phyloP scores from a whole-genome alignment of 2,888 invertebrate genomes.

The Horisme vitalbata region DNA sequence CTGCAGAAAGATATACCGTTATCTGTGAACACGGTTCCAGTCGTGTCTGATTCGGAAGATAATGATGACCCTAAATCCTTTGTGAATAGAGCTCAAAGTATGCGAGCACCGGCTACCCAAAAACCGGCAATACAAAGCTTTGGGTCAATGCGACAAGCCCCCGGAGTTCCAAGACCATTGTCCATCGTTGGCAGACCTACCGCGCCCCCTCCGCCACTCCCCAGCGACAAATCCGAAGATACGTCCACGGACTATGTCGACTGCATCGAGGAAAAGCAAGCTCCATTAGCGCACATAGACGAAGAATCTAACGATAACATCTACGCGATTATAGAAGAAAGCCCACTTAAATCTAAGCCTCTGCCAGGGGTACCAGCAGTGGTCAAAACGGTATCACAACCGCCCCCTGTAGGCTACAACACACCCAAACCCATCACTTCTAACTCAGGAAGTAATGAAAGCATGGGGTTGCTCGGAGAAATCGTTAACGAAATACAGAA shows the following conservation, averaged over 20 bases:
- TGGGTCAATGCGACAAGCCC: conserved; percentile 91
- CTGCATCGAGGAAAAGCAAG: conserved; percentile 87
- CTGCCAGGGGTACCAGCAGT: conserved; percentile 63
- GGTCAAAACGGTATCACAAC: conserved; percentile 56
- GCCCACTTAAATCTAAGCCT: conserved; percentile 79
- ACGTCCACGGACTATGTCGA: conserved; percentile 87
- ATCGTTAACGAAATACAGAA: conserved; percentile 94
- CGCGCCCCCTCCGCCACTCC: conserved; percentile 89
- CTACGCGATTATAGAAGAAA: conserved; percentile 93
- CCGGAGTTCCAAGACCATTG: conserved; percentile 86
- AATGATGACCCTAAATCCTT: conserved; percentile 81
- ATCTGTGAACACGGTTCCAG: conserved; percentile 83
- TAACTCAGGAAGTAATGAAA: conserved; percentile 84
- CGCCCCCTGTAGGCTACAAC: conserved; percentile 77
- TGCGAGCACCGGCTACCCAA: conserved; percentile 84
- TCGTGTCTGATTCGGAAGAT: conserved; percentile 78
- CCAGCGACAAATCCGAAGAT: conserved; percentile 65
- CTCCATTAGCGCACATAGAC: conserved; percentile 84
- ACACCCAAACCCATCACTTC: conserved; percentile 68
- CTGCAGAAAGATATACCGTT: conserved; percentile 86
- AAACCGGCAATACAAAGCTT: conserved; percentile 88
- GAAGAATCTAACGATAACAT: conserved; percentile 89
- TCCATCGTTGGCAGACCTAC: conserved; percentile 90
- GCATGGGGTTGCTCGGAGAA: conserved; percentile 91
- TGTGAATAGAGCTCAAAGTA: conserved; percentile 91